Base-by-base conservation (phyloP, 2,797 vertebrate genomes). In the Myotis findleyi region DNA sequence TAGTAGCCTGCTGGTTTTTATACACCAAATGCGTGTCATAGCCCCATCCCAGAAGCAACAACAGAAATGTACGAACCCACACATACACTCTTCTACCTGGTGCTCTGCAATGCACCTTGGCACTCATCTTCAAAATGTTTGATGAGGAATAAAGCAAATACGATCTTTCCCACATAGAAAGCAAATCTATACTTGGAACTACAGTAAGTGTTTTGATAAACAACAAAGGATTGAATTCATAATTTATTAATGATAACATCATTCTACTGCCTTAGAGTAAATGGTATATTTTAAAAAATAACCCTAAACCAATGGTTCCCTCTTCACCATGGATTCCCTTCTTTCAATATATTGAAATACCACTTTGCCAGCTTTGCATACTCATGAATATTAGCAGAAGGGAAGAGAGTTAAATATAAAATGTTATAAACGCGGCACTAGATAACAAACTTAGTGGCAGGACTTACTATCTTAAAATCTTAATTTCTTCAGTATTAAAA, bases 41-140 rank as follows among this genome's bases (percentile, higher is more conserved):
- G 27, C 27, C 25, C 30, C 41, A 36, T 59, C 38, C 94, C 53
- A 90, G 87, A 83, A 89, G 33, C 41, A 88, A 76, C 57, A 80
- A 77, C 86, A 95, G 47, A 44, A 30, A 49, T 64, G 47, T 33
- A 33, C 69, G 84, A 87, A 94, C 62, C 44, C 57, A 89, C 23
- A 30, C 20, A 25, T 0, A 44, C 0, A 62, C 10, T 69, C 25
- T 73, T 49, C 47, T 10, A 38, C 66, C 21, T 51, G 18, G 25
- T 71, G 69, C 82, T 86, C 44, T 57, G 55, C 21, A 11, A 47
- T 10, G 51, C 71, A 62, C 18, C 49, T 23, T 49, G 27, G 13
- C 9, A 38, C 16, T 68, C 59, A 25, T n/a, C 33, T 76, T 77
- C 51, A 72, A 85, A 82, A n/a, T 2, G 2, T 44, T 18, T 33